These are phyloP conservation scores for Drosophila dunni DNA, from an alignment of 1,140 invertebrate species.

Conservation along the genomic window DNA sequence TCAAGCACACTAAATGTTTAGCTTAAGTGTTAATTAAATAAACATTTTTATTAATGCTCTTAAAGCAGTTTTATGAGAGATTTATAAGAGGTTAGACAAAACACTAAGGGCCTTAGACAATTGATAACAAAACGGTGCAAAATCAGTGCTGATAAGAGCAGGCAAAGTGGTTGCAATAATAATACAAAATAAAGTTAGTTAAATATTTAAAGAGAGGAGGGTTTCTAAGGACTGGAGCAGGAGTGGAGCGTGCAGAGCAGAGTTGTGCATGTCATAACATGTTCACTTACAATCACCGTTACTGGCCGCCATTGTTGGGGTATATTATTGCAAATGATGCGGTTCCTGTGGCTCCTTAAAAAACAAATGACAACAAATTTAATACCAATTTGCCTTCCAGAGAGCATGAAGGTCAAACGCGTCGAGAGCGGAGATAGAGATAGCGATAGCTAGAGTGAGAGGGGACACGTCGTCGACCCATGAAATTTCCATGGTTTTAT, in stretches of 20 bases:
- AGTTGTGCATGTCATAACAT: conserved; percentile 18
- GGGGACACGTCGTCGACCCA: conserved; percentile 26
- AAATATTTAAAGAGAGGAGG: not conserved
- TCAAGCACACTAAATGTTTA: too few relatives aligned
- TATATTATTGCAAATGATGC: conserved; percentile 52
- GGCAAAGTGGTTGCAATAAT: not conserved
- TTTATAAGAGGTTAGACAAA: not conserved
- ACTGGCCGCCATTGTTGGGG: conserved; percentile 69
- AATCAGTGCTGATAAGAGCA: not conserved
- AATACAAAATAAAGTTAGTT: not conserved
- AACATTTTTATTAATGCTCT: too few relatives aligned
- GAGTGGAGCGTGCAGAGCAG: not conserved
- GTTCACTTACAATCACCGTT: conserved; percentile 75
- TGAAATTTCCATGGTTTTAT: too few relatives aligned
- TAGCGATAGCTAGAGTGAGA: not conserved
- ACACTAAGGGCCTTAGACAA: not conserved
- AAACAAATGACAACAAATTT: conserved; percentile 31
- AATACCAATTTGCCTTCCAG: conserved; percentile 11
- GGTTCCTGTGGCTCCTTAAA: conserved; percentile 70
- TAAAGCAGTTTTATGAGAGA: too few relatives aligned
- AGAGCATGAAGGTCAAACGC: conserved; percentile 60
- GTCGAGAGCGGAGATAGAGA: conserved; percentile 8
- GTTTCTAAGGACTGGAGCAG: too few relatives aligned
- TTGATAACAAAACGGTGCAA: not conserved
- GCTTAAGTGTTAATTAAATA: too few relatives aligned